Evolutionary conservation across 2,888 invertebrate genomes (phyloP).

Genomic region (Macrophya annulata): DNA sequence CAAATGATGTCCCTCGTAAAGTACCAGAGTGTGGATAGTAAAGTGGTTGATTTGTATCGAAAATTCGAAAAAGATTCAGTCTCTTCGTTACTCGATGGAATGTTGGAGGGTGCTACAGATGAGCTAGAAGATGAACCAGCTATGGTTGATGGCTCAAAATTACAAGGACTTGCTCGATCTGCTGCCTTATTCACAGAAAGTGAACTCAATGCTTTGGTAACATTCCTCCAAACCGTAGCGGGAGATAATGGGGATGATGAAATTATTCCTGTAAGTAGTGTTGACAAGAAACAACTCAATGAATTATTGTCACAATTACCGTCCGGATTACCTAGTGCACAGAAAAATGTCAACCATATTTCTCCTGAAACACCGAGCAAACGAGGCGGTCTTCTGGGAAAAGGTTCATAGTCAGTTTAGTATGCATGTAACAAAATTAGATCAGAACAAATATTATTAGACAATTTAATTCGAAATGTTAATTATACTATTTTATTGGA

Average conservation of each 20-base stretch:
- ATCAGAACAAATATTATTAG: constrained; percentile 14
- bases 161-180: constrained; percentile 84
- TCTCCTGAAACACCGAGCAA: constrained; percentile 74
- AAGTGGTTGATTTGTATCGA: constrained; percentile 88
- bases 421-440: not conserved
- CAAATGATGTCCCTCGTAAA: constrained; percentile 94
- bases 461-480: not conserved
- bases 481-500: not conserved
- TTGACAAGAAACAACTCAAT: constrained; percentile 79
- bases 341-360: constrained; percentile 63
- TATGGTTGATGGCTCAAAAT: constrained; percentile 78
- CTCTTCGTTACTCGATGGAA: constrained; percentile 88
- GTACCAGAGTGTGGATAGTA: constrained; percentile 89
- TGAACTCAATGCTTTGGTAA: constrained; percentile 84
- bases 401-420: constrained; percentile 72
- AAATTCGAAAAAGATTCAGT: constrained; percentile 91
- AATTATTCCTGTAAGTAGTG: constrained; percentile 64
- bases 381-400: constrained; percentile 75
- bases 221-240: constrained; percentile 81
- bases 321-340: constrained; percentile 62
- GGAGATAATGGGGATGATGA: constrained; percentile 73
- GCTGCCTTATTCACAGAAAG: constrained; percentile 86
- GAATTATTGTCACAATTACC: constrained; percentile 80
- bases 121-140: constrained; percentile 80
- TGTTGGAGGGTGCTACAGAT: constrained; percentile 81